A percentile compares a stretch with the other conserved stretches of the same genome.
phyloP scores from a whole-genome alignment of 2,113 vertebrate species.

The Corythaixoides concolor region DNA sequence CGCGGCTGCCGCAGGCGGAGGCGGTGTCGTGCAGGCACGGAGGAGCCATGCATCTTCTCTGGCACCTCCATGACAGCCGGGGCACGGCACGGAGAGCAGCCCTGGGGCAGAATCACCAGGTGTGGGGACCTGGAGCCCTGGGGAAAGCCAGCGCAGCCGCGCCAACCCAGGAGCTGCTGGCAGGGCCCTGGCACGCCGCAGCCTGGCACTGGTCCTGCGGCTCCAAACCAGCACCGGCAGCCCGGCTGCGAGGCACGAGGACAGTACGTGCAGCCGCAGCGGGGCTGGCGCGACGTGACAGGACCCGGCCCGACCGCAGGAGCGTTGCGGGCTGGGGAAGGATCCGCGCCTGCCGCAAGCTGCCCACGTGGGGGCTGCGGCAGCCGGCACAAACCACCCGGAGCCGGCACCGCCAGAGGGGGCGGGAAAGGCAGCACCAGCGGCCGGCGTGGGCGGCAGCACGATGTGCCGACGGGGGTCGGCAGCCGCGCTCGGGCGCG shows the following conservation, averaged over 20 bases:
- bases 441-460: not conserved
- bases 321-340: not conserved
- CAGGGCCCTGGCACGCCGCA: not conserved
- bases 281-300: not conserved
- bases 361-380: not conserved
- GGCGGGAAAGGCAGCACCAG: not conserved
- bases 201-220: not conserved
- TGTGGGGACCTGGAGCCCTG: rapidly evolving
- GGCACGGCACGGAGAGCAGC: rapidly evolving
- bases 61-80: not conserved
- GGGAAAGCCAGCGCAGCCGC: not conserved
- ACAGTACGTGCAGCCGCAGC: rapidly evolving
- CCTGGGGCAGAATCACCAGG: rapidly evolving
- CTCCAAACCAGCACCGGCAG: not conserved
- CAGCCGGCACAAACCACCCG: not conserved
- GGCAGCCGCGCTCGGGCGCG: not conserved
- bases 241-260: rapidly evolving
- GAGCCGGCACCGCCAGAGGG: not conserved
- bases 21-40: rapidly evolving
- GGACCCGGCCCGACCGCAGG: not conserved
- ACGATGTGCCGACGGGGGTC: not conserved
- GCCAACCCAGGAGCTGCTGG: rapidly evolving
- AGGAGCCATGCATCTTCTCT: not conserved
- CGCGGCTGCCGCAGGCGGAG: rapidly evolving
- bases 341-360: not conserved